Evolutionary conservation across 2,113 vertebrate genomes (phyloP), one percentile per base, ranked within the genome.

Genomic region (Asarcornis scutulata): DNA sequence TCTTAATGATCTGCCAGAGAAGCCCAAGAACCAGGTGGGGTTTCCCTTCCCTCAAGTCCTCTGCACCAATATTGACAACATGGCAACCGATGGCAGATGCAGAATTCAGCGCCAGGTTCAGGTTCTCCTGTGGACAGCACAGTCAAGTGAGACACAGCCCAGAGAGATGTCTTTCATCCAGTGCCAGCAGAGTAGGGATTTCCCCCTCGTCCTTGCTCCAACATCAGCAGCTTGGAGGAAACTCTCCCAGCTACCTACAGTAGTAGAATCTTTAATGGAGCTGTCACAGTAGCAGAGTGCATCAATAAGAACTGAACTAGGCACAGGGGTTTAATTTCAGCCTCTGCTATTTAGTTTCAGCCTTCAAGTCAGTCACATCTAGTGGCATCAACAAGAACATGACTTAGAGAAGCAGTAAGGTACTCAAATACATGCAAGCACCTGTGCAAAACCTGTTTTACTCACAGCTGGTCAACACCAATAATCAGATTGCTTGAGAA

Each of bases 1-100:
- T 99, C 98, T 99, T 99, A 94, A 99, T 99, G 73, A 99, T 99
- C 97, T 99, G 99, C 99, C 99, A 99, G 58, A 99, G 98, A 9
- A 99, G 98, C 27, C 99, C 99, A 27, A 99, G 98, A 46, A 99
- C 99, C 97, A 99, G 98, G 93, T 99, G 99, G 42, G 99, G 99
- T 75, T 99, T 99, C 22, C 99, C 99, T 96, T 99, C 99, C 85
- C 98, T 98, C 94, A 99, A 97, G 91, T 99, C 99, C 89, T 99
- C 98, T 14, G 99, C 99, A 1, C 99, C 99, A 25, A 99, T 99
- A 91, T 99, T 99, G 88, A 99, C 99, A 55, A 99, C 99, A n/a
- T 99, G 99, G 92, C 99, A 99, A 42, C 99, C 99, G 7, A 99
- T 99, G 91, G 99, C 99, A 0, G 99, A 99, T 13, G 99, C 99